A percentile compares a stretch with the other conserved stretches of the same genome.
Conservation (phyloP, 2,113 vertebrate species). For the Sialia sialis region DNA sequence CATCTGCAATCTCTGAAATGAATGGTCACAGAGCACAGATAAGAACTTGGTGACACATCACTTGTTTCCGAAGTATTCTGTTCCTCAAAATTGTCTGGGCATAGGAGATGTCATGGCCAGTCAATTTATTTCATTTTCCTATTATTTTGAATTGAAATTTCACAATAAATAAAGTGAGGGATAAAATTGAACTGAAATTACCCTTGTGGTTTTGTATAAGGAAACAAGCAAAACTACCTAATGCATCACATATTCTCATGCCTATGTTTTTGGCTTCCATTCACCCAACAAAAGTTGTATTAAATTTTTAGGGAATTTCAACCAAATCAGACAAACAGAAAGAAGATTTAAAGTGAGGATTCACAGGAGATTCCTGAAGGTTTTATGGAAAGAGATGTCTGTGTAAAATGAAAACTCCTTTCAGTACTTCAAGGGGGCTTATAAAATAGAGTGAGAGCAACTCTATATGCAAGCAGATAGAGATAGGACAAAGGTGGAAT, state of each 20-base stretch:
- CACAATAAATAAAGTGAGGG: neutral
- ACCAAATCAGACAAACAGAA: neutral
- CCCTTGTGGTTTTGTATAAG: neutral
- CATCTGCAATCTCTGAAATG: neutral
- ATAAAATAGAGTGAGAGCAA: accelerated
- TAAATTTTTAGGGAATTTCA: neutral
- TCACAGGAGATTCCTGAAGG: neutral
- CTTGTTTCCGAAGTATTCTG: neutral
- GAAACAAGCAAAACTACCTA: neutral
- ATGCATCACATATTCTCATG: accelerated
- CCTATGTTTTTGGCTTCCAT: neutral
- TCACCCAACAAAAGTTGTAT: neutral
- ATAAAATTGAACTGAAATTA: neutral
- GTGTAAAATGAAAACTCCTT: neutral
- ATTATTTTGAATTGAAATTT: neutral
- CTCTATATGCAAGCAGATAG: neutral
- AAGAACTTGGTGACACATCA: neutral
- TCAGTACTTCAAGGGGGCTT: neutral
- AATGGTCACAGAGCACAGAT: neutral
- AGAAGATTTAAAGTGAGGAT: neutral
- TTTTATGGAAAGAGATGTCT: neutral
- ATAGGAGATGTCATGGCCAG: neutral
- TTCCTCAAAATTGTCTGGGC: neutral
- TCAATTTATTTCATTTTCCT: neutral
- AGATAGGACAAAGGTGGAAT: too few relatives aligned